These are phyloP conservation scores for Gavialis gangeticus DNA, from an alignment of 2,113 vertebrate genomes.

Conservation along the genomic window DNA sequence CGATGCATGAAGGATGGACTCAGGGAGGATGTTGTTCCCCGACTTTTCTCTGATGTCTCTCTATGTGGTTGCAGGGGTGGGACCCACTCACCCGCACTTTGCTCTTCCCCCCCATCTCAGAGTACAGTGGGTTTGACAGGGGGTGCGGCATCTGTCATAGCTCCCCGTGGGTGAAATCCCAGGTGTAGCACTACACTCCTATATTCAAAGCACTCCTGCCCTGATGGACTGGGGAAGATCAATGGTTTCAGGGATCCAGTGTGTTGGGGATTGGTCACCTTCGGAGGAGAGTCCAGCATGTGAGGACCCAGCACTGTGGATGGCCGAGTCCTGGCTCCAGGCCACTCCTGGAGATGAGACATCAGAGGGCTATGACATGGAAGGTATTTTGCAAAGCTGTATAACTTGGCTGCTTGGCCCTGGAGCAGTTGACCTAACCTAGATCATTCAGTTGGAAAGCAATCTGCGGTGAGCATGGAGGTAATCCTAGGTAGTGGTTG, in stretches of 20 bases:
- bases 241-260: not conserved
- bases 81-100: not conserved
- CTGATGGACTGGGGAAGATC: not conserved
- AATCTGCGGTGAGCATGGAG: not conserved
- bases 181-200: not conserved
- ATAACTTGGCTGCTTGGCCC: not conserved
- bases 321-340: not conserved
- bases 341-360: not conserved
- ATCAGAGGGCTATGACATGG: not conserved
- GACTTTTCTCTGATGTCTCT: not conserved
- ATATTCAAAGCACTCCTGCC: not conserved
- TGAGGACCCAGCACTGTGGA: not conserved
- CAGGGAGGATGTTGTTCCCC: not conserved
- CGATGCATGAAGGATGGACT: not conserved
- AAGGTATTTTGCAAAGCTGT: not conserved
- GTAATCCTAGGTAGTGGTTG: fast-evolving
- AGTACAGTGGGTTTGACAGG: no score
- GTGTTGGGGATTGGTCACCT: not conserved
- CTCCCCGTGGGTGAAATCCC: not conserved
- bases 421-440: no score
- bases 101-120: not conserved
- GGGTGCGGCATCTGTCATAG: not conserved
- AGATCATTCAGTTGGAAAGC: no score
- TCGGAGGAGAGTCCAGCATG: not conserved
- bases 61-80: no score